Evolutionary conservation across 2,888 invertebrate species (phyloP), one percentile per base, ranked within the genome.

Genomic region (Melolontha melolontha): DNA sequence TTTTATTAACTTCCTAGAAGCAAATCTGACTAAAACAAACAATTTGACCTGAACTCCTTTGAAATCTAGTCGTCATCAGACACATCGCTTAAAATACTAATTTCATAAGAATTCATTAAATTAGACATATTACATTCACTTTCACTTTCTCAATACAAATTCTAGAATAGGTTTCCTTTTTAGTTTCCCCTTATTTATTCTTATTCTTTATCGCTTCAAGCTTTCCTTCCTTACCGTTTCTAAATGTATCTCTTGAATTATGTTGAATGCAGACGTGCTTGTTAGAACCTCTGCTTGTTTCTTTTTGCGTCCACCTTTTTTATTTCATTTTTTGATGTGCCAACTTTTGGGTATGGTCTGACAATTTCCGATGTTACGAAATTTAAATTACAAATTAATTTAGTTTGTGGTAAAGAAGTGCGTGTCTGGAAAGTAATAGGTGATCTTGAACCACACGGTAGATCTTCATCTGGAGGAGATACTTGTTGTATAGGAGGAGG

Each of bases 321-420:
- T 47, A 1, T 1, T 8, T 2, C 7, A n/a, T n/a, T n/a, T 47
- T 47, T 47, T 47, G 47, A 47, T 47, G 2, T 47, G 11, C 47
- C 47, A 11, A 47, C 47, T 47, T 47, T 47, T 47, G 47, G 47
- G n/a, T 47, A 47, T 47, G 47, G 47, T 47, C 47, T 47, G 47
- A 10, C 47, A 47, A 47, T 5, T 47, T 47, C 47, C n/a, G 47
- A n/a, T 47, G 47, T 47, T 5, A 47, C 47, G n/a, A 7, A 47
- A 2, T 11, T 47, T 47, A 47, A 47, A n/a, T 47, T 47, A 47
- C 1, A 47, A 47, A 47, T 47, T 5, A 47, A 47, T 47, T 47
- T 47, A 47, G 8, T 47, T 47, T 47, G 47, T n/a, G n/a, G n/a
- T n/a, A n/a, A n/a, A n/a, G n/a, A n/a, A n/a, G n/a, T n/a, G n/a